Conservation (phyloP, 2,888 invertebrate genomes). For the Hetaerina titia region DNA sequence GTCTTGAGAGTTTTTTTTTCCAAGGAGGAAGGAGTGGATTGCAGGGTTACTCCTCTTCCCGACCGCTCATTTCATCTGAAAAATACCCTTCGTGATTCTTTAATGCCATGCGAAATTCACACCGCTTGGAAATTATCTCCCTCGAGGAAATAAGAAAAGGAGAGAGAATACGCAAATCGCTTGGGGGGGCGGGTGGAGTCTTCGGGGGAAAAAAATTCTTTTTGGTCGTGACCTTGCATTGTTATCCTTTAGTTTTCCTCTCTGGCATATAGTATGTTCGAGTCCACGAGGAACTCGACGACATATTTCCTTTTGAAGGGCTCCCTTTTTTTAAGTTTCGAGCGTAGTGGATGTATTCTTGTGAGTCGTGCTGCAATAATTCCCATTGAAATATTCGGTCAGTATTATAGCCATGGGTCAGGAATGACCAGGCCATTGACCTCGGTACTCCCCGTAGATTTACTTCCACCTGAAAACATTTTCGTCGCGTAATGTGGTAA, state of each 20-base stretch:
- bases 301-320: too few relatives aligned
- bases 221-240: background rate
- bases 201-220: background rate
- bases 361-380: too few relatives aligned
- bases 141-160: background rate
- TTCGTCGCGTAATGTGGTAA: too few relatives aligned
- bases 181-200: background rate
- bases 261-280: background rate
- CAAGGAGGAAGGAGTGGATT: background rate
- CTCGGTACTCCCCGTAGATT: too few relatives aligned
- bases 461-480: too few relatives aligned
- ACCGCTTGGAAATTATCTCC: background rate
- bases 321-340: too few relatives aligned
- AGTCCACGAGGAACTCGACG: background rate
- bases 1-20: too few relatives aligned
- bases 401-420: too few relatives aligned
- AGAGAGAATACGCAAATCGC: background rate
- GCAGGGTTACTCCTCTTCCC: background rate
- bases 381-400: too few relatives aligned
- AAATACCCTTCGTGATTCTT: background rate
- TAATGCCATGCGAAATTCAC: slow-evolving; percentile 1
- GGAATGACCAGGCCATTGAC: too few relatives aligned
- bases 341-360: too few relatives aligned
- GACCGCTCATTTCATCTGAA: background rate
- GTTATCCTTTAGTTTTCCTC: background rate